Conservation (phyloP, 2,888 invertebrate species). For the Ophonus ardosiacus region DNA sequence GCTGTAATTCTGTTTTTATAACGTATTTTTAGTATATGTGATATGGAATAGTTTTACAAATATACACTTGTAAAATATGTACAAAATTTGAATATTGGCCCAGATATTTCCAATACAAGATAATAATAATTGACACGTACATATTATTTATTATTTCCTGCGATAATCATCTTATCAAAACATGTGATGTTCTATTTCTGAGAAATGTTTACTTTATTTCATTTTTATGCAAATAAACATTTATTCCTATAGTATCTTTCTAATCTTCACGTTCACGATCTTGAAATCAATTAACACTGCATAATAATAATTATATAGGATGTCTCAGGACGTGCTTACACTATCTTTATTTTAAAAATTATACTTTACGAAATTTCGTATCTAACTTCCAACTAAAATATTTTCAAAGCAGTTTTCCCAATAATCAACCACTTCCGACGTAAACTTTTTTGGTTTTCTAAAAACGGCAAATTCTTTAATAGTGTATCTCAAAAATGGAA, state of each 20-base stretch:
- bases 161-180: conserved; percentile 18
- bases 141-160: conserved; percentile 12
- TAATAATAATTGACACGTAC: conserved; percentile 15
- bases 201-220: background rate
- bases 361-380: too few species aligned
- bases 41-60: conserved; percentile 45
- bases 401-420: too few species aligned
- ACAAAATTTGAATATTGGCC: conserved; percentile 48
- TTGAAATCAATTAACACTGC: too few species aligned
- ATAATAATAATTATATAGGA: too few species aligned
- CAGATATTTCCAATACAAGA: conserved; percentile 44
- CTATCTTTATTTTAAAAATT: too few species aligned
- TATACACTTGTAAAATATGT: conserved; percentile 48
- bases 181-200: background rate
- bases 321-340: too few species aligned
- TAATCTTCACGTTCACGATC: too few species aligned
- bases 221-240: conserved; percentile 10
- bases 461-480: too few species aligned
- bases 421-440: too few species aligned
- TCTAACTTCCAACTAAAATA: too few species aligned
- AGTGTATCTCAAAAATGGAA: too few species aligned
- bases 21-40: conserved; percentile 40
- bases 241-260: background rate
- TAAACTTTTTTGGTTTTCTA: too few species aligned
- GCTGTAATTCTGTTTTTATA: conserved; percentile 31